phyloP scores from a whole-genome alignment of 1,140 invertebrate species.

The Schmidtea mediterranea region DNA sequence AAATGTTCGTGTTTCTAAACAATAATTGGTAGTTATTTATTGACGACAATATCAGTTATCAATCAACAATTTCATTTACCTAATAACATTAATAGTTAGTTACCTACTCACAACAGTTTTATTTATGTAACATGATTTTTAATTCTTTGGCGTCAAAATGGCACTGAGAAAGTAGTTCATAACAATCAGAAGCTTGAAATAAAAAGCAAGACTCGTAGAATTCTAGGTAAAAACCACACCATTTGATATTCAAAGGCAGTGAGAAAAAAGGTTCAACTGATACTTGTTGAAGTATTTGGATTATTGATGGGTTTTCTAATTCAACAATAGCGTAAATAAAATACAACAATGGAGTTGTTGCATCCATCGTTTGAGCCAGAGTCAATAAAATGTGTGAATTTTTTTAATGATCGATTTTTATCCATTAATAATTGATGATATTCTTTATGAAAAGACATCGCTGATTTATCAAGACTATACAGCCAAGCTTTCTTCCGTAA shows the following conservation, averaged over 20 bases:
- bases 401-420: background rate
- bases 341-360: conserved; percentile 56
- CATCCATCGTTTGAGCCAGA: conserved; percentile 73
- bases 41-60: too few relatives aligned
- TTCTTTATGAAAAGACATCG: background rate
- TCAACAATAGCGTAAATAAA: conserved; percentile 56
- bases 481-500: too few relatives aligned
- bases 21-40: too few relatives aligned
- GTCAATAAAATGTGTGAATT: conserved; percentile 38
- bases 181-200: too few relatives aligned
- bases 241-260: conserved; percentile 60
- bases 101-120: too few relatives aligned
- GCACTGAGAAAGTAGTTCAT: too few relatives aligned
- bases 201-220: conserved; percentile 67
- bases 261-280: conserved; percentile 3
- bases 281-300: conserved; percentile 39
- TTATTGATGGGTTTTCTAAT: conserved; percentile 41
- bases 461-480: too few relatives aligned
- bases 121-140: too few relatives aligned
- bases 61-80: too few relatives aligned
- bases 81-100: too few relatives aligned
- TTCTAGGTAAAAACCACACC: conserved; percentile 72
- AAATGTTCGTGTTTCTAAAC: too few relatives aligned
- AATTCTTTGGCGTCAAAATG: too few relatives aligned
- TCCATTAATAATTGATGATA: conserved; percentile 1